Evolutionary conservation across 1,140 invertebrate genomes (phyloP).

Genomic region (Caerostris extrusa): DNA sequence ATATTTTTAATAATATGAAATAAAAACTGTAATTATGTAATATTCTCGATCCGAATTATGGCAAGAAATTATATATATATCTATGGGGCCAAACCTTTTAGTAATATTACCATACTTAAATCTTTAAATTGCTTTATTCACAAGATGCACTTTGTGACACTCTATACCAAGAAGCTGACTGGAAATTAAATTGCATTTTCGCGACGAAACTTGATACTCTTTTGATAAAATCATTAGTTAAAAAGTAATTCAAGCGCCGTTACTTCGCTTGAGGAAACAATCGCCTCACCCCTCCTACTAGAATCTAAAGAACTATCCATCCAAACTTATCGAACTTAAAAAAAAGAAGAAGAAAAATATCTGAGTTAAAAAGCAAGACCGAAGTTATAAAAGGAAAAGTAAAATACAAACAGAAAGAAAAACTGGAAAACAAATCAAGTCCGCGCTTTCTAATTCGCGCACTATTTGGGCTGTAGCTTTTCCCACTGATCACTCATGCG

Average conservation of each 20-base stretch:
- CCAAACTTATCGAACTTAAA: slow-evolving; percentile 32
- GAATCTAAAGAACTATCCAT: slow-evolving; percentile 22
- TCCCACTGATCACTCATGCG: slow-evolving; percentile 53
- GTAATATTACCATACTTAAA: too few relatives aligned
- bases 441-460: slow-evolving; percentile 58
- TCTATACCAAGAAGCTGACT: background rate
- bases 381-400: slow-evolving; percentile 36
- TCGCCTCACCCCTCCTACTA: slow-evolving; percentile 1
- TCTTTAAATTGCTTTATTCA: background rate
- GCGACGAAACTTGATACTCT: background rate
- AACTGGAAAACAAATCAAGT: slow-evolving; percentile 65
- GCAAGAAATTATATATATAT: too few relatives aligned
- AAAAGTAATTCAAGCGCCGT: slow-evolving; percentile 47
- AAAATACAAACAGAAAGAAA: slow-evolving; percentile 40
- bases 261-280: slow-evolving; percentile 41
- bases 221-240: slow-evolving; percentile 51
- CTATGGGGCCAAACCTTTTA: too few relatives aligned
- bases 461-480: slow-evolving; percentile 39
- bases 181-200: slow-evolving; percentile 28
- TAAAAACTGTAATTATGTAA: too few relatives aligned
- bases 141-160: background rate
- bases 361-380: slow-evolving; percentile 1
- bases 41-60: too few relatives aligned
- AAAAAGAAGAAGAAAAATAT: background rate
- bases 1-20: too few relatives aligned